Percentiles rank a stretch among this genome's conserved stretches.
Evolutionary conservation across 2,797 vertebrate genomes (phyloP).

Genomic region (Neosalanx taihuensis): DNA sequence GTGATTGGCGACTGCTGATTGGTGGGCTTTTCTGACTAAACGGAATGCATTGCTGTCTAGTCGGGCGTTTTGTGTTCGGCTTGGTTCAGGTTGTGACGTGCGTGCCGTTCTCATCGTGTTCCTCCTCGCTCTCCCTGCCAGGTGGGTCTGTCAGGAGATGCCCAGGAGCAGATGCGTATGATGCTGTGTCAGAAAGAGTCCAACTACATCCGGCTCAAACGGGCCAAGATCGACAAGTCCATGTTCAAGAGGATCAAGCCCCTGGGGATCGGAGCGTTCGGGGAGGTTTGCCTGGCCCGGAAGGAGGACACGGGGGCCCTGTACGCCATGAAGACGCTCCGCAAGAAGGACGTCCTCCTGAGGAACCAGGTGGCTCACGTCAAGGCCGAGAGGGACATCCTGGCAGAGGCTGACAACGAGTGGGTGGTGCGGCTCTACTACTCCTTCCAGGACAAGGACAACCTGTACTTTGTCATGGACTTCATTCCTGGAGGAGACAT

Average conservation of each 20-base stretch:
- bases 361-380: slow-evolving; percentile 98
- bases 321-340: slow-evolving; percentile 96
- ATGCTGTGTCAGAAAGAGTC: slow-evolving; percentile 98
- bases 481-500: slow-evolving; percentile 99
- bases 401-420: slow-evolving; percentile 97
- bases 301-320: slow-evolving; percentile 94
- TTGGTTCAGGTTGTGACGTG: neutral
- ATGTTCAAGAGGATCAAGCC: slow-evolving; percentile 99
- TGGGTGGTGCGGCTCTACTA: slow-evolving; percentile 99
- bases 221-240: slow-evolving; percentile 98
- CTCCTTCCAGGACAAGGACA: slow-evolving; percentile 97
- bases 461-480: slow-evolving; percentile 99
- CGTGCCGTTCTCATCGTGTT: neutral
- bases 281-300: slow-evolving; percentile 92
- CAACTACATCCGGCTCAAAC: slow-evolving; percentile 95
- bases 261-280: slow-evolving; percentile 93
- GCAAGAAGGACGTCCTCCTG: slow-evolving; percentile 95
- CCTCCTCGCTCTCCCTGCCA: slow-evolving; percentile 48
- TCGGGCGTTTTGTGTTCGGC: slow-evolving; percentile 22
- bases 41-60: slow-evolving; percentile 9
- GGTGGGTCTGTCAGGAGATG: slow-evolving; percentile 94
- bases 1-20: neutral
- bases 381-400: slow-evolving; percentile 96
- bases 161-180: slow-evolving; percentile 98
- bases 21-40: neutral